phyloP scores from a whole-genome alignment of 2,888 invertebrate genomes.

The Thymelicus lineola region DNA sequence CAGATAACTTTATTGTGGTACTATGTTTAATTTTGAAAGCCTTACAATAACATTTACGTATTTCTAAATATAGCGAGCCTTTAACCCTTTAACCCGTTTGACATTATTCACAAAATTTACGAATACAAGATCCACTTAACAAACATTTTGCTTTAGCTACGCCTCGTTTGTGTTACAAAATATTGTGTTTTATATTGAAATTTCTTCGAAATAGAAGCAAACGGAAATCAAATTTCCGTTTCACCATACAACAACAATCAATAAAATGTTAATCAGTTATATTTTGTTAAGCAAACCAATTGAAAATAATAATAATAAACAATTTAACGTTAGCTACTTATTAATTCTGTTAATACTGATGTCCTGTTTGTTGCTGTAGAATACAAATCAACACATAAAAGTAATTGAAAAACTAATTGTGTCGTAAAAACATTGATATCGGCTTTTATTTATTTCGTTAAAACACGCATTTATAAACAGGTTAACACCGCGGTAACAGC shows the following conservation, averaged over 20 bases:
- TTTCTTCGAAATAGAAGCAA: slow-evolving; percentile 10
- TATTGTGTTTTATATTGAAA: not conserved
- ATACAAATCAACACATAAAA: not conserved
- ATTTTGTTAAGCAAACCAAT: too few species aligned
- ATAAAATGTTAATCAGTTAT: too few species aligned
- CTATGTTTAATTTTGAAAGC: too few species aligned
- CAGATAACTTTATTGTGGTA: too few species aligned
- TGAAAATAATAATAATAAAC: too few species aligned
- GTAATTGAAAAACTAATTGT: not conserved
- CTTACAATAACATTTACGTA: slow-evolving; percentile 6
- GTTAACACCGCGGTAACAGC: slow-evolving; percentile 2
- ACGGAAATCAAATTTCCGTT: slow-evolving; percentile 5
- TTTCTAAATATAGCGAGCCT: slow-evolving; percentile 16
- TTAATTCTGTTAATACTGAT: too few species aligned
- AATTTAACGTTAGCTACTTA: too few species aligned
- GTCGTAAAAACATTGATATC: not conserved
- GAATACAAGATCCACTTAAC: slow-evolving; percentile 11
- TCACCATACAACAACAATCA: too few species aligned
- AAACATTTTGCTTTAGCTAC: slow-evolving; percentile 8
- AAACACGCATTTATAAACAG: not conserved
- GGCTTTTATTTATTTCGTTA: not conserved
- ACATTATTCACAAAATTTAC: slow-evolving; percentile 21
- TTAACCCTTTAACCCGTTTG: slow-evolving; percentile 21
- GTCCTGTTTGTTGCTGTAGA: not conserved
- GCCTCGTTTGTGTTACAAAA: slow-evolving; percentile 1